phyloP scores from a whole-genome alignment of 2,888 invertebrate species.

The Metallyticus violacea region DNA sequence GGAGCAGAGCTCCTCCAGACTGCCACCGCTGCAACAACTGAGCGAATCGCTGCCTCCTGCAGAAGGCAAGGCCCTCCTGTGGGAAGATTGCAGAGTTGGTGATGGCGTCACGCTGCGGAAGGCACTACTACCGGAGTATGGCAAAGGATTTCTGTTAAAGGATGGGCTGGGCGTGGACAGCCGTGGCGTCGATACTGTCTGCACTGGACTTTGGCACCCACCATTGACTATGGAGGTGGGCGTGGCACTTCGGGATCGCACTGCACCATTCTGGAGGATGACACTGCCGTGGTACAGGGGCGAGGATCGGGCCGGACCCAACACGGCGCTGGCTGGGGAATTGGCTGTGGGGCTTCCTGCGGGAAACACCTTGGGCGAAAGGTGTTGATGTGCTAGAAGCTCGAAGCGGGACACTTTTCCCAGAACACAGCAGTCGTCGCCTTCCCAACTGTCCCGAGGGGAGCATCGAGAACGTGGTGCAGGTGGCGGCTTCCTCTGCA shows the following conservation, averaged over 20 bases:
- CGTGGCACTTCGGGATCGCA: conserved; percentile 3
- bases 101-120: conserved; percentile 44
- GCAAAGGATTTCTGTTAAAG: conserved; percentile 52
- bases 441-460: conserved; percentile 50
- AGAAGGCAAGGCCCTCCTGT: conserved; percentile 28
- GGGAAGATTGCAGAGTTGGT: conserved; percentile 35
- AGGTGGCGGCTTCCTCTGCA: conserved; percentile 59
- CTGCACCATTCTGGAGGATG: background rate
- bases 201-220: background rate
- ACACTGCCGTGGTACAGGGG: background rate
- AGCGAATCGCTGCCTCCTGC: conserved; percentile 38
- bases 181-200: background rate
- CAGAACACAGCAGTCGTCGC: conserved; percentile 62
- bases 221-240: background rate
- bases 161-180: conserved; percentile 51
- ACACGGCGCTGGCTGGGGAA: conserved; percentile 77
- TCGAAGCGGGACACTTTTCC: conserved; percentile 80
- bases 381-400: conserved; percentile 61
- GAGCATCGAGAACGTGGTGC: conserved; percentile 56
- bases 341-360: conserved; percentile 75
- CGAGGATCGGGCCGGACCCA: conserved; percentile 50
- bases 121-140: conserved; percentile 25
- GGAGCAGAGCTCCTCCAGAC: conserved; percentile 46
- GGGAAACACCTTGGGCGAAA: conserved; percentile 78
- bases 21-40: conserved; percentile 43